phyloP scores from a whole-genome alignment of 37 sponge, comb jelly and placozoan species.

The Eunapius fragilis region DNA sequence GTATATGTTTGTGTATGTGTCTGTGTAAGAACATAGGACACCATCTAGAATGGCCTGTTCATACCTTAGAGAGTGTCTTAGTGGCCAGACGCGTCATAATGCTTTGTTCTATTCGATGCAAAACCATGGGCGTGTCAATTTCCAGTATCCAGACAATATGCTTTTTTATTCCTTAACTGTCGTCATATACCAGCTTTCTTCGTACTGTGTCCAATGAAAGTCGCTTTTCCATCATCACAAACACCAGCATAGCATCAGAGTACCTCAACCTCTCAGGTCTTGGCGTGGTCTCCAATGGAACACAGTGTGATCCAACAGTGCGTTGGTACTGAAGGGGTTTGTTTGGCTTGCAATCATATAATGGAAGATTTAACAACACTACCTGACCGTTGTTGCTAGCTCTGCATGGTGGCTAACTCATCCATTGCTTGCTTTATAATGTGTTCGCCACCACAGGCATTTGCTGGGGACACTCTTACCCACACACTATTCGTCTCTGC shows the following conservation, averaged over 20 bases:
- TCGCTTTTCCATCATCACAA: not conserved
- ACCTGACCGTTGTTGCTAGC: too few relatives aligned
- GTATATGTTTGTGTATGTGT: too few relatives aligned
- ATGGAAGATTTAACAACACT: too few relatives aligned
- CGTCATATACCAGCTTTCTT: not conserved
- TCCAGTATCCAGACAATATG: too few relatives aligned
- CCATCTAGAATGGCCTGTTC: too few relatives aligned
- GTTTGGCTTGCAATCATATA: too few relatives aligned
- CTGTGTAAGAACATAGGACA: too few relatives aligned
- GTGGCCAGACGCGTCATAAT: too few relatives aligned
- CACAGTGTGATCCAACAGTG: conserved; percentile 13
- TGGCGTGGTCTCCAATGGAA: conserved; percentile 10
- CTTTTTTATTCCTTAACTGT: not conserved
- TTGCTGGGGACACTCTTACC: not conserved
- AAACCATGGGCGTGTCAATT: too few relatives aligned
- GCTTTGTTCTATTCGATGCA: too few relatives aligned
- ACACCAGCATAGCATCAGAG: not conserved
- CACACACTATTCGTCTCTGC: conserved; percentile 15
- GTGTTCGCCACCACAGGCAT: not conserved
- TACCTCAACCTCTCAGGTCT: not conserved
- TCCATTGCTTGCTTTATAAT: not conserved
- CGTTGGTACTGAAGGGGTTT: too few relatives aligned
- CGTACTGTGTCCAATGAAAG: not conserved
- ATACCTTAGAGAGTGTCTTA: too few relatives aligned
- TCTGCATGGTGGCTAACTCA: not conserved